Percentiles rank a stretch among this genome's conserved stretches.
phyloP scores from a whole-genome alignment of 1,140 invertebrate genomes.

The Macrotrachela quadricornifera region DNA sequence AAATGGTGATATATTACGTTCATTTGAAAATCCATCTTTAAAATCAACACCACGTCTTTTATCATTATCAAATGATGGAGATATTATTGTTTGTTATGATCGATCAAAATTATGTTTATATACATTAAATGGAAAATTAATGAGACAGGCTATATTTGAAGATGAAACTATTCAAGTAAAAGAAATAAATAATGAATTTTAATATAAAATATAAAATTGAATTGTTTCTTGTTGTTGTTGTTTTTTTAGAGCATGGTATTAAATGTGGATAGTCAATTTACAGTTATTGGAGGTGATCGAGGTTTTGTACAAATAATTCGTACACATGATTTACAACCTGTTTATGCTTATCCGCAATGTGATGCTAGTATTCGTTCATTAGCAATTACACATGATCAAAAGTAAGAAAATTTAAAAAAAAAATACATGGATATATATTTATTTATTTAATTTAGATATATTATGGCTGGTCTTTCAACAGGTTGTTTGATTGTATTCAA shows the following conservation, averaged over 20 bases:
- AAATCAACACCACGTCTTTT: no score
- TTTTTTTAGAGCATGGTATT: conserved; percentile 58
- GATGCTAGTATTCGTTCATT: conserved; percentile 74
- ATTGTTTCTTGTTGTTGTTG: no score
- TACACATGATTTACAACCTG: conserved; percentile 77
- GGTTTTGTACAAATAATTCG: conserved; percentile 94
- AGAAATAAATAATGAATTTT: no score
- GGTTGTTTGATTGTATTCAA: conserved; percentile 94
- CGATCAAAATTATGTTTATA: no score
- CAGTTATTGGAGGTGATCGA: conserved; percentile 74
- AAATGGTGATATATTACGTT: conserved; percentile 83
- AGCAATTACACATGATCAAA: conserved; percentile 84
- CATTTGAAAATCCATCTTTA: conserved; percentile 38
- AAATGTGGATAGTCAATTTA: conserved; percentile 88
- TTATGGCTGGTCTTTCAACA: conserved; percentile 79
- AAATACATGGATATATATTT: background rate
- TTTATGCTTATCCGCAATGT: conserved; percentile 89
- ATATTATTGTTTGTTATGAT: no score
- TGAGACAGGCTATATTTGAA: no score
- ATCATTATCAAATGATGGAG: no score
- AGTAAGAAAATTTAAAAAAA: conserved; percentile 42
- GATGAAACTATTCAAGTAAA: no score
- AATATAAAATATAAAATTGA: no score
- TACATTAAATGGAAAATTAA: no score
- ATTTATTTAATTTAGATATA: conserved; percentile 47